Base-by-base conservation (phyloP, 2,888 invertebrate genomes). In the Sinopyrophorus schimmeli region DNA sequence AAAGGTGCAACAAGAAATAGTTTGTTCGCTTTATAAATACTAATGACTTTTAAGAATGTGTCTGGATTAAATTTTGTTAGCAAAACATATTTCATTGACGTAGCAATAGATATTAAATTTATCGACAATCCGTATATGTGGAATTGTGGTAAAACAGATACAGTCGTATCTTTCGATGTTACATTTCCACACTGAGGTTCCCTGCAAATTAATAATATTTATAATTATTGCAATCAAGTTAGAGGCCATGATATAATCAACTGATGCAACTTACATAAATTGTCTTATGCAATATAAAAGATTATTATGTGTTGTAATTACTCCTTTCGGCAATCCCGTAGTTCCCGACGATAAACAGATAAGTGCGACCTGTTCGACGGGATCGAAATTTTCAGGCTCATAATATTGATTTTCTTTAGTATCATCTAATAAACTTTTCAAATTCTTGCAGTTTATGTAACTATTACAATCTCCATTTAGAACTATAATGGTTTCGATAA, bases 121-220 rank as follows among this genome's bases (percentile, higher is more conserved):
- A 82, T 78, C 5, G 82, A 75, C 61, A 85, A 83, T 0, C 87
- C 87, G 61, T 83, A 90, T 0, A 83, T 80, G 69, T 90, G 89
- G 68, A 85, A 89, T 77, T 87, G 85, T 4, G 90, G 90, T 54
- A 89, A 17, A 1, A 20, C 32, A 3, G 20, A 11, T 11, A 32
- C 10, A 10, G 32, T 32, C 14, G 12, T 12, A 3, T 35, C 35
- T 14, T 5, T 10, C 7, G 35, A 7, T 1, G 10, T 6, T 14
- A 34, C 12, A n/a, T 14, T 12, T 2, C 12, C 14, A 21, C 14
- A 34, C 5, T 21, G 12, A 14, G 14, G 6, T 7, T 21, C 5
- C 7, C 34, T 34, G 23, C 3, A 34, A 34, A 17, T 3, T 12
- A n/a, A 34, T 30, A 15, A 15, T 11, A 3, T 26, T 26, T 11